Conservation (phyloP, 1,140 invertebrate species). For the Polypedilum pembai region DNA sequence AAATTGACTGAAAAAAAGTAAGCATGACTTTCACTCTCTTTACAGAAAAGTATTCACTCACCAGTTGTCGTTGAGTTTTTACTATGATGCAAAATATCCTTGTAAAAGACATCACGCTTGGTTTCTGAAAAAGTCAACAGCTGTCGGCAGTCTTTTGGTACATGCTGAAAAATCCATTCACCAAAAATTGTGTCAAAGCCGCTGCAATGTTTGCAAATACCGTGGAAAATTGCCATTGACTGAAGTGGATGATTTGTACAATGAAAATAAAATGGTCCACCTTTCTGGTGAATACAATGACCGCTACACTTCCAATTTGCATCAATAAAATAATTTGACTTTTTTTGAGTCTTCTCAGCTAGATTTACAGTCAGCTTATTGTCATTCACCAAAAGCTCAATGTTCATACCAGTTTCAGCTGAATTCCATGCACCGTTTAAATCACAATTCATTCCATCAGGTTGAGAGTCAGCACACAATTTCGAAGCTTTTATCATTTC, state of each 20-base stretch:
- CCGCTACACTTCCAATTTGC: neutral
- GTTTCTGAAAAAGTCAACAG: neutral
- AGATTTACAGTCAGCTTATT: conserved; percentile 6
- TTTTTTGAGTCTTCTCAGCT: neutral
- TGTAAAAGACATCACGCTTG: neutral
- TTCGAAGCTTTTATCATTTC: neutral
- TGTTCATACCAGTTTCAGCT: neutral
- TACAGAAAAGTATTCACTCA: too few species aligned
- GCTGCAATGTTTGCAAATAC: neutral
- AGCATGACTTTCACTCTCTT: too few species aligned
- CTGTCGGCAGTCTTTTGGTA: neutral
- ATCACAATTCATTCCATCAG: conserved; percentile 13
- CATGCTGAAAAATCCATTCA: neutral
- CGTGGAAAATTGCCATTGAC: neutral
- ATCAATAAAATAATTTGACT: neutral
- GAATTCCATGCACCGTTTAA: neutral
- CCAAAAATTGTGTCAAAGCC: conserved; percentile 16
- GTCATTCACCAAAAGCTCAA: neutral
- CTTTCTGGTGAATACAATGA: neutral
- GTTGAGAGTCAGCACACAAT: neutral
- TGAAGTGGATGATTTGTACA: neutral
- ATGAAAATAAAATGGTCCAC: conserved; percentile 15
- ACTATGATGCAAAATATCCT: neutral
- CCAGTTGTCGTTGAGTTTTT: neutral
- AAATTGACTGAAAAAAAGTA: too few species aligned